Conservation (phyloP, 2,797 vertebrate genomes). For the Sarcophilus harrisii region DNA sequence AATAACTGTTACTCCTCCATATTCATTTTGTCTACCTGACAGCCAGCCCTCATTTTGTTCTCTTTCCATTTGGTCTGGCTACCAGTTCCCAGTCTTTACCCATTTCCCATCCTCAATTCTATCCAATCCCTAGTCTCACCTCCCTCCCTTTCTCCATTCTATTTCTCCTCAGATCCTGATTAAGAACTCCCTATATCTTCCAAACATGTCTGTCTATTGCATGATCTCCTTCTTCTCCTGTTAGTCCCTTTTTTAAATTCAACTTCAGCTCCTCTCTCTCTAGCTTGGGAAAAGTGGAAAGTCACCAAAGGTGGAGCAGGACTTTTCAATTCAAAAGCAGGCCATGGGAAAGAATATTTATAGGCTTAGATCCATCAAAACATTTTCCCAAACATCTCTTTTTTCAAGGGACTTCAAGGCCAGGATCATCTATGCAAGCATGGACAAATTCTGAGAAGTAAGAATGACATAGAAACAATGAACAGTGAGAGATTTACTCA, state of each 20-base stretch:
- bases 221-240: not conserved
- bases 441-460: not conserved
- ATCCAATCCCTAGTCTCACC: not conserved
- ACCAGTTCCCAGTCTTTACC: not conserved
- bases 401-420: not conserved
- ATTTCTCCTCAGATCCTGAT: not conserved
- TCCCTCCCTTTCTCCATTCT: slow-evolving; percentile 15
- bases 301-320: not conserved
- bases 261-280: slow-evolving; percentile 30
- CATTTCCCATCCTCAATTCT: not conserved
- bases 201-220: not conserved
- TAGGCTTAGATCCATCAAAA: not conserved
- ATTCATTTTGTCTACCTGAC: not conserved
- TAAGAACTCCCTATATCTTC: rapidly evolving
- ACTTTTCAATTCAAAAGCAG: not conserved
- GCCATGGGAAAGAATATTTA: not conserved
- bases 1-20: not conserved
- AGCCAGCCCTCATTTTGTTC: not conserved
- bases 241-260: not conserved
- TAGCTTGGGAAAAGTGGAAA: not conserved
- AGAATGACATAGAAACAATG: not conserved
- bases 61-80: not conserved
- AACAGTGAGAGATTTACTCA: not conserved
- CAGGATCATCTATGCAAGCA: not conserved
- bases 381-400: not conserved